These are phyloP conservation scores for Seriola aureovittata DNA, from an alignment of 2,113 vertebrate species.

Conservation along the genomic window DNA sequence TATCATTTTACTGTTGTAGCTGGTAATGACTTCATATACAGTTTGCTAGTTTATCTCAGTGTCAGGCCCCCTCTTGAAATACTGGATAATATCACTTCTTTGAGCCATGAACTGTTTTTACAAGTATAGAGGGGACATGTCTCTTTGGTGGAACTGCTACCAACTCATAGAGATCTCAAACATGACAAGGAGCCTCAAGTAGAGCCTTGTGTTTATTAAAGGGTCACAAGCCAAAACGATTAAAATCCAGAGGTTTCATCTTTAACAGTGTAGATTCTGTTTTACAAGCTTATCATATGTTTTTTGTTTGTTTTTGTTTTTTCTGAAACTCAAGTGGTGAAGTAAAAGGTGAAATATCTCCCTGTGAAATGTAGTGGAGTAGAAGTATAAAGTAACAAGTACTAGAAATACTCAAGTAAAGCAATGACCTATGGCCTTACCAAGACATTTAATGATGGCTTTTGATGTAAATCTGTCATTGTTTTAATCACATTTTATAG, in stretches of 20 bases:
- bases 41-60: not conserved
- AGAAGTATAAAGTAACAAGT: not conserved
- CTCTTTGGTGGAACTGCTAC: not conserved
- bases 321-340: no score
- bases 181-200: not conserved
- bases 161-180: not conserved
- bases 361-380: not conserved
- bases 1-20: not conserved
- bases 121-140: no score
- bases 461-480: not conserved
- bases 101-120: not conserved
- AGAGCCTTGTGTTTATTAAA: not conserved
- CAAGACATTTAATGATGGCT: not conserved
- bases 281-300: not conserved
- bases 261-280: not conserved
- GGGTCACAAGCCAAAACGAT: not conserved
- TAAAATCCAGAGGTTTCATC: not conserved
- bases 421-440: not conserved
- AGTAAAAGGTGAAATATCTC: not conserved
- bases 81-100: not conserved
- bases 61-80: not conserved
- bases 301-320: not conserved
- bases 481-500: not conserved
- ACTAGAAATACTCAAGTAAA: not conserved
- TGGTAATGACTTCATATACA: not conserved